These are phyloP conservation scores for Egretta garzetta DNA, from an alignment of 2,113 vertebrate genomes.

Conservation along the genomic window DNA sequence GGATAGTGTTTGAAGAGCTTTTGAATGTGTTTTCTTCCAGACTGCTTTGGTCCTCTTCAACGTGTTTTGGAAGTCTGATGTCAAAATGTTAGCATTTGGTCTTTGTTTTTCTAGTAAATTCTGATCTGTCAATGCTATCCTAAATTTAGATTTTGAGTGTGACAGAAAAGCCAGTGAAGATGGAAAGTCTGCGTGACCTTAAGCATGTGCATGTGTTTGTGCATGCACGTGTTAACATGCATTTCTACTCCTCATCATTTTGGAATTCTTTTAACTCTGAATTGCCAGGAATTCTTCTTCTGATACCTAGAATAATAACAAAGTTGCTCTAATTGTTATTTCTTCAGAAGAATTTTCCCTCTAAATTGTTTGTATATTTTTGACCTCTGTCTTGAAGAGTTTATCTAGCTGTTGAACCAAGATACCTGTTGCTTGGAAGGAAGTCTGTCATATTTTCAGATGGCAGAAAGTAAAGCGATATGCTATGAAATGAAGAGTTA, in stretches of 20 bases:
- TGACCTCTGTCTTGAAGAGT: background rate
- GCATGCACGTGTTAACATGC: accelerated
- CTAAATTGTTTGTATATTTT: background rate
- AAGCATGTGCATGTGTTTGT: accelerated
- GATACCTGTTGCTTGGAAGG: background rate
- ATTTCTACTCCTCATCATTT: background rate
- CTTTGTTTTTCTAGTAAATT: background rate
- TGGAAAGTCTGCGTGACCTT: background rate
- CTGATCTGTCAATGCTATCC: accelerated
- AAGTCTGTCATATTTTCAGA: background rate
- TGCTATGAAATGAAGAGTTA: background rate
- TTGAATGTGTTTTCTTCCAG: background rate
- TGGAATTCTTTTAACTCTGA: background rate
- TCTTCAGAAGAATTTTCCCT: background rate
- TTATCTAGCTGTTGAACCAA: background rate
- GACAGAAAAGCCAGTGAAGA: background rate
- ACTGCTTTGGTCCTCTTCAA: background rate
- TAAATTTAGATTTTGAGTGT: background rate
- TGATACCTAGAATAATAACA: background rate
- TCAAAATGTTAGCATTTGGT: background rate
- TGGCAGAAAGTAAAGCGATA: background rate
- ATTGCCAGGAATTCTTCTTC: background rate
- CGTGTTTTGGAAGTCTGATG: background rate
- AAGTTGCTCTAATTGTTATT: background rate
- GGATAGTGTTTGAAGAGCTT: background rate